phyloP scores from a whole-genome alignment of 2,113 vertebrate species.

The Eublepharis macularius region DNA sequence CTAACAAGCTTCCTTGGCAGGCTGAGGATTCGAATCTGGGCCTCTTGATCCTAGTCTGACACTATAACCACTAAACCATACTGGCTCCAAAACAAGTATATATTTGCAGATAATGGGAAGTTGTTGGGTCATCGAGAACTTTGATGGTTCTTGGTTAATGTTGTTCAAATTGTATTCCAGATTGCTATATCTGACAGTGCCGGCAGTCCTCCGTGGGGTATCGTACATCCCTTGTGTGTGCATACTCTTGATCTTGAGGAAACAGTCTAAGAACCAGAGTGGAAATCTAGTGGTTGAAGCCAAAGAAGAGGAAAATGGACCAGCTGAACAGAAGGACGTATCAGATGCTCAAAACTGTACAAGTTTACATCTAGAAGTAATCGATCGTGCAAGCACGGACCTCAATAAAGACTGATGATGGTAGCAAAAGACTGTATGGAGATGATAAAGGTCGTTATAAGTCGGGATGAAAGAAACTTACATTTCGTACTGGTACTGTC shows the following conservation, averaged over 20 bases:
- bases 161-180: slow-evolving; percentile 51
- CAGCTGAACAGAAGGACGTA: slow-evolving; percentile 8
- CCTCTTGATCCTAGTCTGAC: no score
- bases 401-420: slow-evolving; percentile 25
- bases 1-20: no score
- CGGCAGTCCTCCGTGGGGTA: slow-evolving; percentile 49
- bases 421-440: neutral
- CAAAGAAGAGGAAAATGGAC: slow-evolving; percentile 32
- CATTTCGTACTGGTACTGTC: no score
- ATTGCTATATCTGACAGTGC: slow-evolving; percentile 61
- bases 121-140: neutral
- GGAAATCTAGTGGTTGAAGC: slow-evolving; percentile 43
- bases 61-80: no score
- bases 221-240: slow-evolving; percentile 57
- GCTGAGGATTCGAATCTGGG: no score
- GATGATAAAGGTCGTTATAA: neutral
- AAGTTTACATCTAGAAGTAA: neutral
- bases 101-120: no score
- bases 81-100: neutral
- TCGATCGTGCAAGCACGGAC: slow-evolving; percentile 19
- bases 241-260: slow-evolving; percentile 60
- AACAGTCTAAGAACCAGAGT: slow-evolving; percentile 23
- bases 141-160: neutral
- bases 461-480: neutral
- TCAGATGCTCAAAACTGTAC: neutral